These are phyloP conservation scores for Altica lythri DNA, from an alignment of 2,888 invertebrate species.

Conservation along the genomic window DNA sequence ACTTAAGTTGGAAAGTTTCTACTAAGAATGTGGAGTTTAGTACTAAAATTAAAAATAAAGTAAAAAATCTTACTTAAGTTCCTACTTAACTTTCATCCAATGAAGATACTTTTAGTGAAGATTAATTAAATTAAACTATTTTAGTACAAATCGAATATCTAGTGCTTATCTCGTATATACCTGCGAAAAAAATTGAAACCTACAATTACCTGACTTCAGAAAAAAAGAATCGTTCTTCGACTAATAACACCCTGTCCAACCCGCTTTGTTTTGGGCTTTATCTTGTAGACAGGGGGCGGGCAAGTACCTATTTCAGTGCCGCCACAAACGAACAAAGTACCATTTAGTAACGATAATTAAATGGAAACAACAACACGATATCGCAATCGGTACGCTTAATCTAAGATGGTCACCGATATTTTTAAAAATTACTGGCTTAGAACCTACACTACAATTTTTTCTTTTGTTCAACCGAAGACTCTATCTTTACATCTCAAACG, in stretches of 20 bases:
- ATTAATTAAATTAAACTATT: too few species aligned
- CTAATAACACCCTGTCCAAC: constrained; percentile 16
- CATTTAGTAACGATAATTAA: constrained; percentile 36
- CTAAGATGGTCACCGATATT: constrained; percentile 10
- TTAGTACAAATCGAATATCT: too few species aligned
- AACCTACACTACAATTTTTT: background rate
- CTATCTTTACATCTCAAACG: constrained; percentile 1
- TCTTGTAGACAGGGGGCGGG: constrained; percentile 27
- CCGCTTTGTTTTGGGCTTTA: constrained; percentile 8
- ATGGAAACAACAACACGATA: constrained; percentile 35
- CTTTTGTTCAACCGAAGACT: constrained; percentile 3
- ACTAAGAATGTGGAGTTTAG: too few species aligned
- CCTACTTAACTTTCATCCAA: too few species aligned
- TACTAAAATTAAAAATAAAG: too few species aligned
- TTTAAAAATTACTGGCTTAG: constrained; percentile 9
- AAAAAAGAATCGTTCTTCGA: background rate
- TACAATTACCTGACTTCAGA: constrained; percentile 13
- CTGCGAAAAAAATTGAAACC: constrained; percentile 16
- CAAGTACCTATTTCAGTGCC: constrained; percentile 30
- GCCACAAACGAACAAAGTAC: constrained; percentile 27
- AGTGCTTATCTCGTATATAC: constrained; percentile 9
- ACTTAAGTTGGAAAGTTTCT: too few species aligned
- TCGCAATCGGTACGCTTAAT: constrained; percentile 22
- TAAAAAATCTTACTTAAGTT: too few species aligned
- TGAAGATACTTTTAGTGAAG: too few species aligned